phyloP scores from a whole-genome alignment of 2,797 vertebrate species.

The Microhierax caerulescens region DNA sequence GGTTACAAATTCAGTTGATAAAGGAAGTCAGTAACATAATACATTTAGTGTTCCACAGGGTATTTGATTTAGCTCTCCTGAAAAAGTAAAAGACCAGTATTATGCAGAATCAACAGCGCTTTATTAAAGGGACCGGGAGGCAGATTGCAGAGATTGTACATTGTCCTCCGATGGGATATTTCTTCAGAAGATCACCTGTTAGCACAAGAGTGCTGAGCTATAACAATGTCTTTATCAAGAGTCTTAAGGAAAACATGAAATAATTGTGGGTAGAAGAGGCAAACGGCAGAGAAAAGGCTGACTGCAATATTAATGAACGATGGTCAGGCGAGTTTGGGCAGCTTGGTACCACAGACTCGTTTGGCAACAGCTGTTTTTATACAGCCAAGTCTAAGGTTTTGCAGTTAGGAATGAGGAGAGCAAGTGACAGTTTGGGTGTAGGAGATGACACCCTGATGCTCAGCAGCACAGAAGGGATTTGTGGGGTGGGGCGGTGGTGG shows the following conservation, averaged over 20 bases:
- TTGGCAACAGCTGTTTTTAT: neutral
- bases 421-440: too few relatives aligned
- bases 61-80: conserved; percentile 2
- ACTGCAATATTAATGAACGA: rapidly evolving
- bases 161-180: neutral
- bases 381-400: neutral
- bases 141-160: neutral
- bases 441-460: neutral
- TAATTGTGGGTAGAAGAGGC: neutral
- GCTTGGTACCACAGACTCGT: rapidly evolving
- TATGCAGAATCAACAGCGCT: neutral
- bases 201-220: neutral
- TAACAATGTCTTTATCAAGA: neutral
- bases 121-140: neutral
- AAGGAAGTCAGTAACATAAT: neutral
- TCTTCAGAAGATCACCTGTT: neutral
- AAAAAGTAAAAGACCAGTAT: neutral
- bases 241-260: neutral
- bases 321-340: neutral
- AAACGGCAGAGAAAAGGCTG: neutral
- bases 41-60: neutral
- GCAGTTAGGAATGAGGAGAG: neutral
- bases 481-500: rapidly evolving
- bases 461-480: neutral
- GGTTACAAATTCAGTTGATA: neutral